Base-by-base conservation (phyloP, 2,888 invertebrate genomes). In the Cephus spinipes region DNA sequence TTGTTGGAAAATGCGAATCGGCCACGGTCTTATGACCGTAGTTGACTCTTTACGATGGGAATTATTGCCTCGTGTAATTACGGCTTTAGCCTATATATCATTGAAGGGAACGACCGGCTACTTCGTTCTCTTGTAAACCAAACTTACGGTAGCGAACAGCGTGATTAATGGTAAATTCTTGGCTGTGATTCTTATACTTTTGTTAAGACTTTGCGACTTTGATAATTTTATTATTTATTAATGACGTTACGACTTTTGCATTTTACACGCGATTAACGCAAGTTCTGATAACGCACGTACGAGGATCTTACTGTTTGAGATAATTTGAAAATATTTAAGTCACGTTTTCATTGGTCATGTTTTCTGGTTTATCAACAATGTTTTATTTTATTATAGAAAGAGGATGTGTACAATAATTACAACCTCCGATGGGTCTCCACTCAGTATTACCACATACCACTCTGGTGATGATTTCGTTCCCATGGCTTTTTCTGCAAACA, bases 361-460 rank as follows among this genome's bases (percentile, higher is more conserved):
- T 78, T 69, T 74, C 40, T 78, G 78, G 74, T 36, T 36, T 36
- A 36, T 36, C 4, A 40, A 40, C 15, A 40, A 40, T 15, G 1
- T 40, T 40, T 4, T 40, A 4, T 15, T 40, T 40, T 40, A 40
- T 15, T 15, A 15, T 40, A 15, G 4, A 15, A 80, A 80, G 79
- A 83, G 81, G 81, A 80, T 83, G 79, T 81, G 80, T 79, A 79
- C 79, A 83, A 40, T 40, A 15, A 40, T 40, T 82, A 84, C 83
- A 87, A 82, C 85, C 89, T 90, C 89, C 87, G 88, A 90, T 89
- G 89, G 89, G 89, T 89, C 89, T 89, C 88, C 90, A 89, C 90
- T 89, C 81, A 85, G 83, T 32, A 69, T 30, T 32, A 6, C 32
- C 32, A 30, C 15, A 69, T 32, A 11, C 15, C 40, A 6, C 40